Conservation (phyloP, 2,797 vertebrate genomes). For the Spea hammondii region DNA sequence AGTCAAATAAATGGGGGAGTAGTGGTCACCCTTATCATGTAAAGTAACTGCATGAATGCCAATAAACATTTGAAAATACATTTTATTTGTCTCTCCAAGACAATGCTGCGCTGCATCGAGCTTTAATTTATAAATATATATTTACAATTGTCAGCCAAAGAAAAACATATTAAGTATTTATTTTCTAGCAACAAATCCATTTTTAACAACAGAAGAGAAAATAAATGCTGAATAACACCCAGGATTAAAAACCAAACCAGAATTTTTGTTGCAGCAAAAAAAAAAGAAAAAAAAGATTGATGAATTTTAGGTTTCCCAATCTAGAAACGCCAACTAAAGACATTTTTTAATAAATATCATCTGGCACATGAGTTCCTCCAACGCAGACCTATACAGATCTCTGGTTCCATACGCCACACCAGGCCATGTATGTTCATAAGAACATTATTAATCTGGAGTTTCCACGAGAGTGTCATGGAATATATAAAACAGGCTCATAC, state of each 20-base stretch:
- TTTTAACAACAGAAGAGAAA: neutral
- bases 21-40: no score
- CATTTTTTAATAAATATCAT: neutral
- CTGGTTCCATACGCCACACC: neutral
- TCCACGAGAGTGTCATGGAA: neutral
- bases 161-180: neutral
- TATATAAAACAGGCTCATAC: neutral
- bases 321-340: neutral
- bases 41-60: neutral
- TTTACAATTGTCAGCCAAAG: constrained; percentile 19
- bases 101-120: neutral
- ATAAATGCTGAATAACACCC: neutral
- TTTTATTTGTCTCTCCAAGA: constrained; percentile 13
- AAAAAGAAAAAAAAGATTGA: neutral
- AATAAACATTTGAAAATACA: constrained; percentile 8
- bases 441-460: neutral
- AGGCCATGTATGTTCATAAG: neutral
- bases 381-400: neutral
- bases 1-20: no score
- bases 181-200: neutral
- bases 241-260: neutral
- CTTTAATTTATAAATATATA: constrained; percentile 41
- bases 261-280: neutral
- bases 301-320: neutral
- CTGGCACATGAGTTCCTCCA: neutral